Evolutionary conservation across 2,888 invertebrate genomes (phyloP).

Genomic region (Meloe dianella): DNA sequence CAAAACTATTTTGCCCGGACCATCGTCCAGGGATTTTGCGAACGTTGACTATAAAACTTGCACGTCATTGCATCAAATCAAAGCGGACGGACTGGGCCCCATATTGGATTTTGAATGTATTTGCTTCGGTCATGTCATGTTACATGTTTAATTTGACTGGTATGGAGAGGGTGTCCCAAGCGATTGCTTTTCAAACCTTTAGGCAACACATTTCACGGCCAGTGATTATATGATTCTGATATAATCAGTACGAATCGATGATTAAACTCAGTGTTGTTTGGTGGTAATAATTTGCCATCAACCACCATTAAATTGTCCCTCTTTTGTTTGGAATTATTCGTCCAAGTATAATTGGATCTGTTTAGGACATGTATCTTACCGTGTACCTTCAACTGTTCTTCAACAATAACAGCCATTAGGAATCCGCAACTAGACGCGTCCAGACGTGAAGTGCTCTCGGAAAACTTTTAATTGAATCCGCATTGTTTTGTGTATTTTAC

Average conservation of each 20-base stretch:
- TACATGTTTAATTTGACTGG: constrained; percentile 28
- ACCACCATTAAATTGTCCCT: constrained; percentile 15
- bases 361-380: constrained; percentile 26
- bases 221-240: neutral
- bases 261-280: neutral
- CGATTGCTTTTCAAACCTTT: constrained; percentile 17
- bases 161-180: constrained; percentile 15
- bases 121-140: constrained; percentile 19
- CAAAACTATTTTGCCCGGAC: neutral
- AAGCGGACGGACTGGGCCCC: neutral
- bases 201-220: neutral
- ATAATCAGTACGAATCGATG: neutral
- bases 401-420: constrained; percentile 1
- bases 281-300: neutral
- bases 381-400: neutral
- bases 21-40: constrained; percentile 3
- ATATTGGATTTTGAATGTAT: constrained; percentile 6
- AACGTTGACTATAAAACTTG: constrained; percentile 7
- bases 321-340: constrained; percentile 45
- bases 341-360: constrained; percentile 45
- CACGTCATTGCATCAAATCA: constrained; percentile 13
- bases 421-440: neutral
- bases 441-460: neutral
- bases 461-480: constrained; percentile 24
- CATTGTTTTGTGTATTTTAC: constrained; percentile 3